Evolutionary conservation across 2,888 invertebrate genomes (phyloP), one percentile per base, ranked within the genome.

Genomic region (Blomia tropicalis): DNA sequence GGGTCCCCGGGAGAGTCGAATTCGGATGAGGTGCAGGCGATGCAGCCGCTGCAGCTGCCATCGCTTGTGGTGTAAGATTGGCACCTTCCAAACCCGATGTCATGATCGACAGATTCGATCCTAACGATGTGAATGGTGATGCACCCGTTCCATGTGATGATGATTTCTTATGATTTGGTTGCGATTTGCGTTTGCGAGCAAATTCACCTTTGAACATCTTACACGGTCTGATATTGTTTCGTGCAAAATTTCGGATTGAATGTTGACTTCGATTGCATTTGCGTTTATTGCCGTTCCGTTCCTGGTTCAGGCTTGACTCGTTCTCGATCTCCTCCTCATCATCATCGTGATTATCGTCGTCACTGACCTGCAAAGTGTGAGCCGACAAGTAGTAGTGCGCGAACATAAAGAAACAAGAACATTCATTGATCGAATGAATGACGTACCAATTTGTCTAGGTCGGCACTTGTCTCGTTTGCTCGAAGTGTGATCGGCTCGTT

Each of bases 381-480:
- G 51, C 23, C 7, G 51, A 19, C 22, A 7, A 47, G 36, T 47
- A n/a, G 41, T n/a, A 41, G n/a, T n/a, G 41, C 14, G 14, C n/a
- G 41, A 41, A 41, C 41, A 41, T 41, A n/a, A 41, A 17, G 14
- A n/a, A 41, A 41, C 41, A 41, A 14, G 14, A 41, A 14, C 41
- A 17, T 41, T 41, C 41, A 17, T n/a, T n/a, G n/a, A 17, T 36
- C 36, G 17, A 7, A 11, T 27, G 7, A 22, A 47, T 27, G 7
- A 47, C 51, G 27, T 47, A 47, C 51, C 51, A 47, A 47, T 47
- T 47, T 47, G 51, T 47, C 51, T 22, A 47, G 23, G 5, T 47
- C 7, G 51, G 51, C 51, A 25, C 23, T 27, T 22, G 51, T 47
- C 51, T 47, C 51, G 51, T 47, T 27, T n/a, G 51, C 7, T n/a